Base-by-base conservation (phyloP, 2,888 invertebrate species). In the Petrolisthes manimaculis region DNA sequence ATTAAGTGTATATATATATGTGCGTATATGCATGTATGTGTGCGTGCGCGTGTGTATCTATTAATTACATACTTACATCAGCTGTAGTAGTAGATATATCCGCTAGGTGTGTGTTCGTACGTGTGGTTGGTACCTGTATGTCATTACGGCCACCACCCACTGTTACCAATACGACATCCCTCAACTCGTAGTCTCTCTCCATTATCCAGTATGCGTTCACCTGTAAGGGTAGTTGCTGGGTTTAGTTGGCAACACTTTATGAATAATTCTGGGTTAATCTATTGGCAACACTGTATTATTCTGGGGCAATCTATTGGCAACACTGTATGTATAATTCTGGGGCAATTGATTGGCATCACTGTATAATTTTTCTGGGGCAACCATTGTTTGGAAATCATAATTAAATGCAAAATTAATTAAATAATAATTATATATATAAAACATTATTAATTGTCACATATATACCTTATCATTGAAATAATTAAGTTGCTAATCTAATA, bases 161-260 rank as follows among this genome's bases (percentile, higher is more conserved):
- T 14, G 14, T 61, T 14, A 61, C 61, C 61, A 61, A 14, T 9
- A 61, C 71, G 18, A 71, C 71, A 71, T 71, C 71, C n/a, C n/a
- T 71, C n/a, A 71, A 56, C 18, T 82, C 79, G 21, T 56, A 80
- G 14, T 54, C 9, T 9, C 87, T 79, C 55, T 86, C 89, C 83
- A 79, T 85, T 8, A 74, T 37, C 91, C 91, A 91, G 86, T 86
- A 90, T 4, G 83, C 75, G 74, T 91, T 89, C 8, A 91, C 89
- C 90, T 89, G 86, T 18, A 14, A 18, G n/a, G n/a, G n/a, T n/a
- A n/a, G n/a, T n/a, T n/a, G n/a, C n/a, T n/a, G n/a, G n/a, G n/a
- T n/a, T n/a, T n/a, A n/a, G n/a, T n/a, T n/a, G n/a, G n/a, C n/a
- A n/a, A n/a, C n/a, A n/a, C n/a, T n/a, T n/a, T n/a, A n/a, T n/a